Conservation (phyloP, 2,888 invertebrate genomes). For the Eristalis arbustorum region DNA sequence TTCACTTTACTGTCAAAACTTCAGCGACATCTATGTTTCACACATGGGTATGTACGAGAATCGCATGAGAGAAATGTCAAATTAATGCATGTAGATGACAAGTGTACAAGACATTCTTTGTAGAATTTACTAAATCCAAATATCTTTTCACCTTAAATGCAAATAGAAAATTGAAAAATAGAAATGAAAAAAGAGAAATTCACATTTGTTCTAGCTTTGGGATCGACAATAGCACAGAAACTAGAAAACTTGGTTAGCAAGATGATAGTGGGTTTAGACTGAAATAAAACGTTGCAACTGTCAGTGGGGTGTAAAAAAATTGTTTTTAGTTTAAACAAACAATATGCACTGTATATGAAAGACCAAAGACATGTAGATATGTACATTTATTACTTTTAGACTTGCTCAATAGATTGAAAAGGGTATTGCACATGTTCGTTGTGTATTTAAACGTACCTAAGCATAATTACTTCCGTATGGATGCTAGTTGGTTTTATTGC, state of each 20-base stretch:
- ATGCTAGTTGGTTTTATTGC: neutral
- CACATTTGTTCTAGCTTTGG: too few species aligned
- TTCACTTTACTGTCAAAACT: conserved; percentile 32
- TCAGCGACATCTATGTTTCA: conserved; percentile 40
- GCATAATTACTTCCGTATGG: neutral
- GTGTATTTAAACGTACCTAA: neutral
- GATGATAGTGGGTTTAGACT: neutral
- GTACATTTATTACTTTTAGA: neutral
- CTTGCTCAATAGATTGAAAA: neutral
- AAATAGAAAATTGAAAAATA: neutral
- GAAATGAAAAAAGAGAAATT: neutral
- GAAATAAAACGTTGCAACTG: neutral
- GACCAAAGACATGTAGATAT: too few species aligned
- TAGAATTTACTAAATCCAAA: neutral
- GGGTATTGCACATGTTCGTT: neutral
- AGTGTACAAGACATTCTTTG: neutral
- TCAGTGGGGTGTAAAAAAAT: neutral
- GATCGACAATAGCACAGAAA: neutral
- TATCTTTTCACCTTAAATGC: neutral
- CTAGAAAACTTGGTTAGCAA: neutral
- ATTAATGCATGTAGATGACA: neutral
- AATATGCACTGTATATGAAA: neutral
- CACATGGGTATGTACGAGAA: neutral
- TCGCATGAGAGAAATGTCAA: conserved; percentile 48
- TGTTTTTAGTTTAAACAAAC: neutral